A percentile compares a stretch with the other conserved stretches of the same genome.
These are phyloP conservation scores for Anas capensis DNA, from an alignment of 2,797 vertebrate genomes.

Conservation along the genomic window DNA sequence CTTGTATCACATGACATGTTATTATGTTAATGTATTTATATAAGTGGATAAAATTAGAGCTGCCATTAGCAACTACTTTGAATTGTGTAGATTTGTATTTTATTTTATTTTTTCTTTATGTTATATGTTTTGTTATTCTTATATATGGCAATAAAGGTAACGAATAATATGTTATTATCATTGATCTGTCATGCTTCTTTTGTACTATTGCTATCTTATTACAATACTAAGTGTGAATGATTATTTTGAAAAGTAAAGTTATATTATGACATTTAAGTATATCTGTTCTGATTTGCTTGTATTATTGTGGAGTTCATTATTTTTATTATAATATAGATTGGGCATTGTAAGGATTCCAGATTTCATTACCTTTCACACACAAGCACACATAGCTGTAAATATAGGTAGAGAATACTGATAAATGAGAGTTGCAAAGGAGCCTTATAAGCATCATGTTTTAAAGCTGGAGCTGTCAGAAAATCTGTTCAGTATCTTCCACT, in stretches of 20 bases:
- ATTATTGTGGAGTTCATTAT: background rate
- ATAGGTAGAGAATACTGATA: background rate
- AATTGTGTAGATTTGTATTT: background rate
- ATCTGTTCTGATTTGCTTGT: background rate
- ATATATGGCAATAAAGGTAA: background rate
- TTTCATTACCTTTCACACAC: background rate
- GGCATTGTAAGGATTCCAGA: background rate
- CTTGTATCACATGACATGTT: background rate
- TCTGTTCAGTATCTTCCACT: background rate
- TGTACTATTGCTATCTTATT: background rate
- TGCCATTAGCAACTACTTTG: background rate
- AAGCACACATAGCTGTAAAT: background rate
- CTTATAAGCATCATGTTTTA: background rate
- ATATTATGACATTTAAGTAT: background rate
- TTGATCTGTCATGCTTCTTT: background rate
- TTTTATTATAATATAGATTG: background rate
- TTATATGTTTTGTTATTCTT: background rate
- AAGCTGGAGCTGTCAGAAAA: background rate
- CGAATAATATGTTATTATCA: background rate
- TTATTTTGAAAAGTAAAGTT: background rate
- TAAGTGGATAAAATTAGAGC: background rate
- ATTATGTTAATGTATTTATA: background rate
- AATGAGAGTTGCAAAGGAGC: background rate
- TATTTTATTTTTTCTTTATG: background rate
- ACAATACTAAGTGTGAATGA: background rate